Conservation (phyloP, 2,888 invertebrate species). For the Celastrina argiolus region DNA sequence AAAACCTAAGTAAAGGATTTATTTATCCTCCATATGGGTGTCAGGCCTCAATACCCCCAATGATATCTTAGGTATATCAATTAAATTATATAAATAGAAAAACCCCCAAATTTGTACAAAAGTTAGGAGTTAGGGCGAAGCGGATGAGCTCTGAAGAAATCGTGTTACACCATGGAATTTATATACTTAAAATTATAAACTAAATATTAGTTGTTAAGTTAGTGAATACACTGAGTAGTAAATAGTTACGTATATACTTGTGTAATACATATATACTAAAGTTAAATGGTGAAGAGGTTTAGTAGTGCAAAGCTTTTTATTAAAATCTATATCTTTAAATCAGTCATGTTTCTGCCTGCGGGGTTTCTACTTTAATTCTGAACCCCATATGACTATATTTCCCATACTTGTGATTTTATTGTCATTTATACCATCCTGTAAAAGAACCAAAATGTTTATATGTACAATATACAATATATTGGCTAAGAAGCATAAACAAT, state of each 20-base stretch:
- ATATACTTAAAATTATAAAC: not conserved
- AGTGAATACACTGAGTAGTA: not conserved
- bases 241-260: not conserved
- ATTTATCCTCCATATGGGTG: not conserved
- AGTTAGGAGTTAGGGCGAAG: conserved; percentile 76
- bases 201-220: not conserved
- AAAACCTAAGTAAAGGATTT: not conserved
- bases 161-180: conserved; percentile 31
- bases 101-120: conserved; percentile 30
- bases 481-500: not conserved
- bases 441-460: conserved; percentile 47
- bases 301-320: conserved; percentile 33
- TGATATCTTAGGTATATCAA: too few relatives aligned
- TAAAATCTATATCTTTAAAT: conserved; percentile 25
- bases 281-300: conserved; percentile 30
- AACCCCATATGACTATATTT: conserved; percentile 17
- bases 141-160: conserved; percentile 60
- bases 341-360: conserved; percentile 31
- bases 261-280: conserved; percentile 15
- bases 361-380: not conserved
- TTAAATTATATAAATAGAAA: conserved; percentile 6
- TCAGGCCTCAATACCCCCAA: too few relatives aligned
- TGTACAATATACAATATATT: conserved; percentile 24
- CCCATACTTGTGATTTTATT: conserved; percentile 26
- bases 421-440: conserved; percentile 68